These are phyloP conservation scores for Antechinus flavipes DNA, from an alignment of 2,113 vertebrate species.

Conservation along the genomic window DNA sequence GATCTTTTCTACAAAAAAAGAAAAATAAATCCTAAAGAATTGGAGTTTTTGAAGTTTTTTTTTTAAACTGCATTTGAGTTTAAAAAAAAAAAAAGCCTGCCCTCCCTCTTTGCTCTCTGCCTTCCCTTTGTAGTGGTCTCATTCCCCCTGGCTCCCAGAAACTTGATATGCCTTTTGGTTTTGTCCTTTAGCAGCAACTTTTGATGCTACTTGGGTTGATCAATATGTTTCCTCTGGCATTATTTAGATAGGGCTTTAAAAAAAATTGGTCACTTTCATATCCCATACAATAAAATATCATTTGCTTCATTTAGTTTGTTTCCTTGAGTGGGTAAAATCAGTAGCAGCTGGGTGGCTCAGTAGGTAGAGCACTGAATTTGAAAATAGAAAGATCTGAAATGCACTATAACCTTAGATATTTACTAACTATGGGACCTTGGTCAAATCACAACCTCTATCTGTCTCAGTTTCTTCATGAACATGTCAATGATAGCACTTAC, in stretches of 20 bases:
- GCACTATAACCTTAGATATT: background rate
- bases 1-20: background rate
- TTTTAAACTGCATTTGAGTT: background rate
- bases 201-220: slow-evolving; percentile 48
- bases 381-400: background rate
- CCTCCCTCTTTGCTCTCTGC: background rate
- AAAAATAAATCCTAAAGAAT: background rate
- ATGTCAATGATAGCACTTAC: background rate
- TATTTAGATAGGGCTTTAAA: slow-evolving; percentile 44
- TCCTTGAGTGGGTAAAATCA: background rate
- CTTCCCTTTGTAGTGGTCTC: background rate
- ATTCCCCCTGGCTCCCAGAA: slow-evolving; percentile 25
- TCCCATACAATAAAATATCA: slow-evolving; percentile 15
- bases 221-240: slow-evolving; percentile 48
- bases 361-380: background rate
- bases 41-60: too few species aligned
- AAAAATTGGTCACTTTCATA: slow-evolving; percentile 30
- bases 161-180: slow-evolving; percentile 48
- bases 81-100: background rate
- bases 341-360: background rate
- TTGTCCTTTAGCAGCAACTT: slow-evolving; percentile 53
- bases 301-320: background rate
- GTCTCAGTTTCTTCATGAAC: background rate
- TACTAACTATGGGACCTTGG: background rate
- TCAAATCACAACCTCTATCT: background rate